These are phyloP conservation scores for Conopomorpha cramerella DNA, from an alignment of 1,140 invertebrate species.

Conservation along the genomic window DNA sequence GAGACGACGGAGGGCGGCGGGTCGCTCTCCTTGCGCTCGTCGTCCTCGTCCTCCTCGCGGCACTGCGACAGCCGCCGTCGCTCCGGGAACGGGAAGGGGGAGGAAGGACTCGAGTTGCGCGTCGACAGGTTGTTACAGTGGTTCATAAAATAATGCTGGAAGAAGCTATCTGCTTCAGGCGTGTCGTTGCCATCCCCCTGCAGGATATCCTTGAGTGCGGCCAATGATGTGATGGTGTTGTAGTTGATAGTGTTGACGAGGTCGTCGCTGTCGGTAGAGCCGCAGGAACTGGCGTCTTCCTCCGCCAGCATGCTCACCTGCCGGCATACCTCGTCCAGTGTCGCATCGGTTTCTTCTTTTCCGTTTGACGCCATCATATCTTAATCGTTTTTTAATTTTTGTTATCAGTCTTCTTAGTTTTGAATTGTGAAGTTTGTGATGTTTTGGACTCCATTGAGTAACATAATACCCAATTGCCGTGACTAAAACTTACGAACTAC, in stretches of 20 bases:
- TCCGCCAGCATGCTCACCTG: conserved; percentile 17
- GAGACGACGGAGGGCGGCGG: conserved; percentile 11
- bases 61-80: conserved; percentile 77
- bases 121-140: conserved; percentile 70
- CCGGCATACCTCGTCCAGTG: conserved; percentile 15
- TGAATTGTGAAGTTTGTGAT: conserved; percentile 19
- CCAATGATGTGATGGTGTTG: conserved; percentile 69
- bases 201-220: conserved; percentile 70
- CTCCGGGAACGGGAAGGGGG: conserved; percentile 65
- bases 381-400: conserved; percentile 8
- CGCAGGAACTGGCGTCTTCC: conserved; percentile 37
- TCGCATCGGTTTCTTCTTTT: conserved; percentile 11
- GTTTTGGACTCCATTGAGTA: conserved; percentile 42
- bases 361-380: conserved; percentile 47
- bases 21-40: conserved; percentile 58
- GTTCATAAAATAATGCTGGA: conserved; percentile 74
- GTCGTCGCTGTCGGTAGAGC: conserved; percentile 67
- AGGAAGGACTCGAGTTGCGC: conserved; percentile 54
- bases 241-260: conserved; percentile 69
- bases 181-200: conserved; percentile 64
- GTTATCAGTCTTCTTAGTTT: conserved; percentile 15
- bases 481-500: conserved; percentile 10
- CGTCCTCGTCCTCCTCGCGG: conserved; percentile 79
- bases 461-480: conserved; percentile 15
- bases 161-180: conserved; percentile 69